phyloP scores from a whole-genome alignment of 2,113 vertebrate species.

The Oceanodroma tethys region DNA sequence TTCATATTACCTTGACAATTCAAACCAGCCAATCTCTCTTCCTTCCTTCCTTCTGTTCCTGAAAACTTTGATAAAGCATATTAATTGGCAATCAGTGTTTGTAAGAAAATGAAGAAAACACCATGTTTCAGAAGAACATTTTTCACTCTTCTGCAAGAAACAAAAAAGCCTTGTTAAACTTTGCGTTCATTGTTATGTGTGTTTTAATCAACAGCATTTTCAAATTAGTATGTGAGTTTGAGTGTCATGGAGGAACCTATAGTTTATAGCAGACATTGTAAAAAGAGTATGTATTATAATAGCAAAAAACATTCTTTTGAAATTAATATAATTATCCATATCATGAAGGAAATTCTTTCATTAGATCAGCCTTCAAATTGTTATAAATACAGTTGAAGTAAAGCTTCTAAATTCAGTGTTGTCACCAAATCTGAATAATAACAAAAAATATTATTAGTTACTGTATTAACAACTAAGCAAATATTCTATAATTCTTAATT shows the following conservation, averaged over 20 bases:
- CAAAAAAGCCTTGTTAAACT: neutral
- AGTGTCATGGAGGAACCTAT: neutral
- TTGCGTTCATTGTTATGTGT: neutral
- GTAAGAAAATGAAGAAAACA: neutral
- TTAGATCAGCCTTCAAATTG: neutral
- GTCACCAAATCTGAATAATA: neutral
- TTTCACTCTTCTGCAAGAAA: neutral
- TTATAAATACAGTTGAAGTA: neutral
- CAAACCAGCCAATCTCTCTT: neutral
- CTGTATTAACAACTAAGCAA: neutral
- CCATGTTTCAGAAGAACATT: neutral
- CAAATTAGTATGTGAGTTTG: neutral
- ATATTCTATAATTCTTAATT: neutral
- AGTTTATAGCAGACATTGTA: neutral
- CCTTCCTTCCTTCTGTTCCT: neutral
- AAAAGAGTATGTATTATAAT: neutral
- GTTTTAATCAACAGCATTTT: neutral
- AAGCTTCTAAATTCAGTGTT: neutral
- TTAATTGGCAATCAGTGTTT: neutral
- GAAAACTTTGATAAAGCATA: neutral
- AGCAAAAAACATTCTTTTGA: neutral
- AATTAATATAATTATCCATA: neutral
- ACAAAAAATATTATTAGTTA: neutral
- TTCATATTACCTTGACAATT: neutral
- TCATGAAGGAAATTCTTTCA: neutral